Base-by-base conservation (phyloP, 2,797 vertebrate genomes). In the Triplophysa yarkandensis region DNA sequence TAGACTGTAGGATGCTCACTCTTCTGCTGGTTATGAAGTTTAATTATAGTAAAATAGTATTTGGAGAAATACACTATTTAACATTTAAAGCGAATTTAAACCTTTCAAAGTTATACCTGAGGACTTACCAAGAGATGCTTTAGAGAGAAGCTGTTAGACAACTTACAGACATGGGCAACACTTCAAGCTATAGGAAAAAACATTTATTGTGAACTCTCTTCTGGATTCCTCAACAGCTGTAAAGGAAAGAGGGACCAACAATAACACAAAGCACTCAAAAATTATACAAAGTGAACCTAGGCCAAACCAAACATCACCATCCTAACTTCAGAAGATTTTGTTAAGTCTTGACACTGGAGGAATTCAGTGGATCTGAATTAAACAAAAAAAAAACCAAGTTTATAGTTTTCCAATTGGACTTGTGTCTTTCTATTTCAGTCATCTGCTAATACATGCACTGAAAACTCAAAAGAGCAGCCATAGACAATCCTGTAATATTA, bases 191-290 rank as follows among this genome's bases (percentile, higher is more conserved):
- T 92, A 90, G 85, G 90, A 92, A 92, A 91, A 88, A 88, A 85
- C 90, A 84, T 92, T 93, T 92, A 93, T 92, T 93, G 87, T 90
- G 89, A 88, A 87, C 87, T 90, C 86, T 86, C 88, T n/a, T n/a
- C 87, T 86, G 88, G 86, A 86, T 89, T 86, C 86, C 86, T 83
- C 83, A 83, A 87, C 80, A 85, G 78, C 83, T 83, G 84, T 83
- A 90, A 87, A 90, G 83, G 80, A 84, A 83, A 50, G 81, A 75
- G 80, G 44, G 21, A 74, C 61, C 19, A 50, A 70, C 39, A 43
- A 50, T 58, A 36, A 32, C 11, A 21, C 14, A 70, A 73, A 54
- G 6, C 44, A 66, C 63, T 52, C 58, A 76, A 71, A 78, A 78
- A 88, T 81, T 77, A 73, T 43, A 54, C 30, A 46, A 60, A 68